Conservation (phyloP, 2,888 invertebrate genomes). For the Xylota sylvarum region DNA sequence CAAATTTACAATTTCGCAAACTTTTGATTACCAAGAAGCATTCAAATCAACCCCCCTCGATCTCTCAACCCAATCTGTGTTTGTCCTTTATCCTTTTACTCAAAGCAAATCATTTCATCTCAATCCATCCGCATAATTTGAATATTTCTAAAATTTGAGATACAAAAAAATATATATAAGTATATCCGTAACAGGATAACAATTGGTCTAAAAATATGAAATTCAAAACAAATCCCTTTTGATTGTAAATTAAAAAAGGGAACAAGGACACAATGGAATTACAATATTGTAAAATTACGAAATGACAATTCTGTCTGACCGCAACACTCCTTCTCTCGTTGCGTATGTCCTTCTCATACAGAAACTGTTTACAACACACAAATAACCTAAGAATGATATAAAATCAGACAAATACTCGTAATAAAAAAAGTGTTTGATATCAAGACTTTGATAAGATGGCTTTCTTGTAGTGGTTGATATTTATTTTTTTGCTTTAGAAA, state of each 20-base stretch:
- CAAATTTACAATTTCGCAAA: conserved; percentile 4
- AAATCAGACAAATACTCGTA: too few species aligned
- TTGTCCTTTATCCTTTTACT: conserved; percentile 14
- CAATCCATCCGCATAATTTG: conserved; percentile 38
- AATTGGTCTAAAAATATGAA: conserved; percentile 19
- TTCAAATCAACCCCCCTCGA: conserved; percentile 9
- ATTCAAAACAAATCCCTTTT: conserved; percentile 35
- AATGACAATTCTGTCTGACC: conserved; percentile 7
- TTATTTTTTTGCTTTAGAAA: too few species aligned
- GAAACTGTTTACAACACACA: not conserved
- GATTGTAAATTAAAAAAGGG: conserved; percentile 35
- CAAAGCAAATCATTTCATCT: conserved; percentile 30
- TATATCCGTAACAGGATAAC: not conserved
- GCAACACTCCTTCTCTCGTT: not conserved
- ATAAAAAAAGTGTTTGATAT: too few species aligned
- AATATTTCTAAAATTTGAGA: not conserved
- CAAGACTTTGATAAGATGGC: too few species aligned
- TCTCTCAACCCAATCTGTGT: not conserved
- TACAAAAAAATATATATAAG: not conserved
- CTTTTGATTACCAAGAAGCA: conserved; percentile 17
- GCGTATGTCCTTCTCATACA: not conserved
- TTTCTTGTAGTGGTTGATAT: too few species aligned
- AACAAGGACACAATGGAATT: conserved; percentile 17
- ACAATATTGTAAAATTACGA: conserved; percentile 30
- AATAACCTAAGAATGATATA: not conserved